Conservation (phyloP, 2,797 vertebrate species). For the Siniperca obscura region DNA sequence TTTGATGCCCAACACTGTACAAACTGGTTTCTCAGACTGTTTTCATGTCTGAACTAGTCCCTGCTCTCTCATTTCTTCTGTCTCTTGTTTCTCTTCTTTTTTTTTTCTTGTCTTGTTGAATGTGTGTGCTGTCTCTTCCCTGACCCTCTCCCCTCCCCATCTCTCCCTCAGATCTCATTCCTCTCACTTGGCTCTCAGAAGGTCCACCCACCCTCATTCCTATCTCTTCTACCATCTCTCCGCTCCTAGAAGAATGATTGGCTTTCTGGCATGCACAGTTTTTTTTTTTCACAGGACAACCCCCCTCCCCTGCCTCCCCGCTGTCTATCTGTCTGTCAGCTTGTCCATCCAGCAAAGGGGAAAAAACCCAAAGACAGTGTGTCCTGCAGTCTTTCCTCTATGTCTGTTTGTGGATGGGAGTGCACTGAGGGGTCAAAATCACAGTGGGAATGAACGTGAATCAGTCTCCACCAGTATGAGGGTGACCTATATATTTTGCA, state of each 20-base stretch:
- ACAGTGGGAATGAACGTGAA: constrained; percentile 35
- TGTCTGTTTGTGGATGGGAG: constrained; percentile 27
- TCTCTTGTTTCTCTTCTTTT: not conserved
- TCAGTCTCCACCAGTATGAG: constrained; percentile 42
- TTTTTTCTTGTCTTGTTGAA: not conserved
- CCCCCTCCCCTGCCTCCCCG: constrained; percentile 22
- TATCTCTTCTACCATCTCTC: constrained; percentile 75
- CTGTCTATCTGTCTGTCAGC: constrained; percentile 31
- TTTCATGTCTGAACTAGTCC: constrained; percentile 80
- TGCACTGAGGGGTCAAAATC: constrained; percentile 31
- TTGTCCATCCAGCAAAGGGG: constrained; percentile 53
- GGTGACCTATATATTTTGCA: constrained; percentile 65
- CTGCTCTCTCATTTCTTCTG: constrained; percentile 1
- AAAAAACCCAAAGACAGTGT: constrained; percentile 33
- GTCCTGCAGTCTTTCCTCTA: constrained; percentile 22
- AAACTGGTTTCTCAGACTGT: constrained; percentile 58
- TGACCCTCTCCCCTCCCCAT: constrained; percentile 43
- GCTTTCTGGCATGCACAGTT: constrained; percentile 58
- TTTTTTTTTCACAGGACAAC: constrained; percentile 36
- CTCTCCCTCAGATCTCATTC: constrained; percentile 72
- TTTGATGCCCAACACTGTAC: constrained; percentile 11
- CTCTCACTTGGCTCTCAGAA: constrained; percentile 65
- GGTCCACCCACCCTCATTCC: constrained; percentile 81
- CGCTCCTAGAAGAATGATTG: constrained; percentile 69
- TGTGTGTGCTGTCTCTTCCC: constrained; percentile 40